Evolutionary conservation across 2,113 vertebrate genomes (phyloP), one percentile per base, ranked within the genome.

Genomic region (Microcebus murinus): DNA sequence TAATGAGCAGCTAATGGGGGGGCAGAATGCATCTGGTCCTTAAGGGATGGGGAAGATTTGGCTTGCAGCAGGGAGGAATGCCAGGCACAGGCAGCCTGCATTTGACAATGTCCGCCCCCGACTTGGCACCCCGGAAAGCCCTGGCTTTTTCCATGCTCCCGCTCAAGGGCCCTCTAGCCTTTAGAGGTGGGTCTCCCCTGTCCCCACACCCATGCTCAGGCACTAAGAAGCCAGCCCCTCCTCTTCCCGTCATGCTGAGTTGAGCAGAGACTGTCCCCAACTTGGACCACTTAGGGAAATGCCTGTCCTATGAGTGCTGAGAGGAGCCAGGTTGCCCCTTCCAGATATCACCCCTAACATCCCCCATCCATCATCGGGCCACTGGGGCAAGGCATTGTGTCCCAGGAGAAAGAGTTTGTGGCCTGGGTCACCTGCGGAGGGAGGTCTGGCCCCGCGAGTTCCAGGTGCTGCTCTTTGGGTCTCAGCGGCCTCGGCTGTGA

Each of bases 31-130:
- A 31, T 14, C 23, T 55, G 42, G n/a, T 31, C 6, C 2, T 48
- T 63, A 15, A 48, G 48, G 55, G 23, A 18, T 10, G 9, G 36
- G 36, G 55, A 77, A 80, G 36, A 4, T 50, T 36, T 34, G 45
- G 45, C 2, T 20, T 31, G 63, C 10, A 1, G 9, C 18, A 4
- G 14, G 11, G 8, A 11, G 34, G 15, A 8, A 8, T 25, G 23
- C 18, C 9, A 0, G 39, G 59, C 7, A 68, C 39, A 6, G 27
- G 23, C 71, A 55, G 29, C 80, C 65, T 48, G 15, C 34, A 8
- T 59, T 63, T 61, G 55, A 29, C 65, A 76, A 55, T 48, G 6
- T 10, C 50, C 42, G 1, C 0, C 6, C 12, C 12, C 12, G 2
- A 4, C 9, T 1, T 2, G 55, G 2, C 14, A 14, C 12, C 17